phyloP scores from a whole-genome alignment of 1,140 invertebrate genomes.

The Prorops nasuta region DNA sequence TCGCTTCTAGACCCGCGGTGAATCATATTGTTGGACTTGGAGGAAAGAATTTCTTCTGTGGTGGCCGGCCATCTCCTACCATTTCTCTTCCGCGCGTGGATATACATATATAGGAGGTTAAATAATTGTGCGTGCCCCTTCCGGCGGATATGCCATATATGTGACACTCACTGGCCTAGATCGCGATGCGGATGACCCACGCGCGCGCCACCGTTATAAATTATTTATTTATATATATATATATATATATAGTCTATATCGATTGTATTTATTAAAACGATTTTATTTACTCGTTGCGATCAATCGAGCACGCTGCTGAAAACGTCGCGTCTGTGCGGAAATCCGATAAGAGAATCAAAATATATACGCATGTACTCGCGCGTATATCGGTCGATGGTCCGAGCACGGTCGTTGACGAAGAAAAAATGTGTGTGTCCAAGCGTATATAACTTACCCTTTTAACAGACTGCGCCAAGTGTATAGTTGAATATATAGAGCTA shows the following conservation, averaged over 20 bases:
- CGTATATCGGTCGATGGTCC: too few relatives aligned
- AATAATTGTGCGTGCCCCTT: background rate
- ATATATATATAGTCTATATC: conserved; percentile 53
- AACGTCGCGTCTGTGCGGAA: too few relatives aligned
- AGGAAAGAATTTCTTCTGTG: too few relatives aligned
- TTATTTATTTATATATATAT: too few relatives aligned
- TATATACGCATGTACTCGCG: too few relatives aligned
- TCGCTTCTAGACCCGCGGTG: too few relatives aligned
- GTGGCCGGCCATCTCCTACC: background rate
- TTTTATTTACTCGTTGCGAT: conserved; percentile 49
- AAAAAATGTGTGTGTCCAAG: background rate
- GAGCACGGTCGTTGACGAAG: background rate
- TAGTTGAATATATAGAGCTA: background rate
- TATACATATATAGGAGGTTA: background rate
- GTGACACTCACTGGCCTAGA: too few relatives aligned
- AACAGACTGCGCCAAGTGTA: background rate
- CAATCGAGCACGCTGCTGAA: conserved; percentile 24
- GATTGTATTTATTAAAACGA: conserved; percentile 51
- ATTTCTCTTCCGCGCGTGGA: background rate
- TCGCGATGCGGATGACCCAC: too few relatives aligned
- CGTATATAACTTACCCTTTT: background rate
- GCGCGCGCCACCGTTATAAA: conserved; percentile 32
- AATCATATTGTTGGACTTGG: too few relatives aligned
- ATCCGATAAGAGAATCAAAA: too few relatives aligned
- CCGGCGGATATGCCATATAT: too few relatives aligned